Evolutionary conservation across 2,113 vertebrate genomes (phyloP).

Genomic region (Phylloscopus whistleri): DNA sequence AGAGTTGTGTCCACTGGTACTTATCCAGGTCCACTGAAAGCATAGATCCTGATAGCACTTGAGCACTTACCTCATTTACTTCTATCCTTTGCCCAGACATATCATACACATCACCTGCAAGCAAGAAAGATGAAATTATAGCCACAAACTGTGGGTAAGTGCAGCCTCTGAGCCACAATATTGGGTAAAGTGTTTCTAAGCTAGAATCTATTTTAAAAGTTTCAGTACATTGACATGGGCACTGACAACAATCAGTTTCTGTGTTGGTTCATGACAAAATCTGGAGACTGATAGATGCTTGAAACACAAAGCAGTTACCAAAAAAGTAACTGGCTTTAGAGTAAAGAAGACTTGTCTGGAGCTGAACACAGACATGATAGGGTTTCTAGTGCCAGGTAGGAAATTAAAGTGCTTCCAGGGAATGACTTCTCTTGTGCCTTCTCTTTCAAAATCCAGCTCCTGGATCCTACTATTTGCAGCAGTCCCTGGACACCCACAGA

Average conservation of each 20-base stretch:
- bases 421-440: not conserved
- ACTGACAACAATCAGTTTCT: not conserved
- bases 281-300: not conserved
- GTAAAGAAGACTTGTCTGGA: not conserved
- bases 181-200: not conserved
- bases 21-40: not conserved
- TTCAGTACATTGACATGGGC: not conserved
- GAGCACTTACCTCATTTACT: constrained; percentile 80
- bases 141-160: fast-evolving
- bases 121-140: not conserved
- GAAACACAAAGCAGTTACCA: not conserved
- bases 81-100: constrained; percentile 74
- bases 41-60: not conserved
- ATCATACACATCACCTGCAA: constrained; percentile 79
- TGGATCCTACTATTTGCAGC: not conserved
- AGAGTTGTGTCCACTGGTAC: not conserved
- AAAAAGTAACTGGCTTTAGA: not conserved
- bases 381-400: not conserved
- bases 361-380: not conserved
- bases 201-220: not conserved
- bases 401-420: not conserved
- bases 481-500: not conserved
- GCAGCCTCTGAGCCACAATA: not conserved
- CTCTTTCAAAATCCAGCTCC: not conserved
- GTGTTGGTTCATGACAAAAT: not conserved